Percentiles rank a stretch among this genome's conserved stretches.
Evolutionary conservation across 2,113 vertebrate genomes (phyloP).

Genomic region (Raja brachyura): DNA sequence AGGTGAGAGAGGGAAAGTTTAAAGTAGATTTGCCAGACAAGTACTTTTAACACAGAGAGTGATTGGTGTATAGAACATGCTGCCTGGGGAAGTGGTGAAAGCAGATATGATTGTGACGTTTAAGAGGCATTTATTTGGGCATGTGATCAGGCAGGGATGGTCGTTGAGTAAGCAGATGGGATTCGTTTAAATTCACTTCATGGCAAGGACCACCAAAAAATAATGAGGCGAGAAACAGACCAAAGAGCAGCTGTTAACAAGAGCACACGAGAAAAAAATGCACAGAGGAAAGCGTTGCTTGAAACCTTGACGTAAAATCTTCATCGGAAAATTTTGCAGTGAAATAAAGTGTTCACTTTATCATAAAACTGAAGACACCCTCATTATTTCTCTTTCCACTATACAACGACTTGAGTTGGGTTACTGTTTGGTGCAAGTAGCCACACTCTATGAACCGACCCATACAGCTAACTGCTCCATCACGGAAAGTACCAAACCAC

Average conservation of each 20-base stretch:
- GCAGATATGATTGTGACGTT: no score
- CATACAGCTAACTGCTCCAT: neutral
- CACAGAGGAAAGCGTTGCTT: neutral
- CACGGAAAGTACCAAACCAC: neutral
- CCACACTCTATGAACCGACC: neutral
- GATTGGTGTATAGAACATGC: no score
- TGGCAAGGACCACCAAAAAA: no score
- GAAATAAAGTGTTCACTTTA: neutral
- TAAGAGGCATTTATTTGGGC: no score
- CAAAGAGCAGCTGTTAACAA: neutral
- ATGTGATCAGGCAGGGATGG: no score
- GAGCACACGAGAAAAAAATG: neutral
- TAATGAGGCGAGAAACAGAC: neutral
- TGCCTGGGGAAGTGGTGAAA: no score
- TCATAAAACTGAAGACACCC: neutral
- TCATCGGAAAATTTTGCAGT: neutral
- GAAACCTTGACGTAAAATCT: neutral
- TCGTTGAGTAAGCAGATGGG: no score
- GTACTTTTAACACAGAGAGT: no score
- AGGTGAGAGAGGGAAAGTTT: no score
- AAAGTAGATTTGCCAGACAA: no score
- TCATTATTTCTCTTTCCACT: neutral
- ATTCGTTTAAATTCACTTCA: no score
- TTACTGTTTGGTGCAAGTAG: neutral
- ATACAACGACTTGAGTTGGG: neutral